A percentile compares a stretch with the other conserved stretches of the same genome.
These are phyloP conservation scores for Desmophyllum pertusum DNA, from an alignment of 92 coral and sea anemone genomes.

Conservation along the genomic window DNA sequence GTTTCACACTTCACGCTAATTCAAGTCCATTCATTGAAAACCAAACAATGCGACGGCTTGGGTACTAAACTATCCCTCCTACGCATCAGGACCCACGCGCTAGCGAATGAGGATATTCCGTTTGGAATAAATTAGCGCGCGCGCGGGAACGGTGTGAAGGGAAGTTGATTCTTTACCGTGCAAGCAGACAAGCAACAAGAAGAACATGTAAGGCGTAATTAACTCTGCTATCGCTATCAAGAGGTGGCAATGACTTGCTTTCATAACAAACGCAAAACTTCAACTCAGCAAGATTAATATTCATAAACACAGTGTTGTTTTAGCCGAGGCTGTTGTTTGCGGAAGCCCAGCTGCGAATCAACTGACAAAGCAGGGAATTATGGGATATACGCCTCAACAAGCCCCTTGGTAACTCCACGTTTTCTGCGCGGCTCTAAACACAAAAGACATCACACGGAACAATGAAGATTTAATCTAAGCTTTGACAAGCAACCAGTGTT, in stretches of 20 bases:
- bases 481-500: constrained; percentile 55
- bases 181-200: background rate
- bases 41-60: constrained; percentile 79
- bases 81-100: constrained; percentile 52
- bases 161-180: too few species aligned
- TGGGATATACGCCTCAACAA: constrained; percentile 58
- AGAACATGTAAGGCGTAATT: background rate
- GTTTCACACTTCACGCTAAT: constrained; percentile 65
- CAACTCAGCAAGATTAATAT: constrained; percentile 30
- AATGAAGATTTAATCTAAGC: constrained; percentile 66
- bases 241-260: constrained; percentile 42
- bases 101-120: constrained; percentile 44
- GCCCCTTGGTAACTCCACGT: constrained; percentile 60
- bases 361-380: constrained; percentile 53
- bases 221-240: constrained; percentile 7
- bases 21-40: constrained; percentile 91
- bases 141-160: constrained; percentile 32
- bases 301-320: constrained; percentile 34
- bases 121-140: constrained; percentile 29
- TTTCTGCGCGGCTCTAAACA: constrained; percentile 37
- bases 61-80: constrained; percentile 55
- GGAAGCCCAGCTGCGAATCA: constrained; percentile 42
- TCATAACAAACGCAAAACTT: constrained; percentile 41
- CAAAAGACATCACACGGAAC: constrained; percentile 54
- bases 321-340: constrained; percentile 47